Conservation (phyloP, 2,888 invertebrate genomes). For the Odontothrips loti region DNA sequence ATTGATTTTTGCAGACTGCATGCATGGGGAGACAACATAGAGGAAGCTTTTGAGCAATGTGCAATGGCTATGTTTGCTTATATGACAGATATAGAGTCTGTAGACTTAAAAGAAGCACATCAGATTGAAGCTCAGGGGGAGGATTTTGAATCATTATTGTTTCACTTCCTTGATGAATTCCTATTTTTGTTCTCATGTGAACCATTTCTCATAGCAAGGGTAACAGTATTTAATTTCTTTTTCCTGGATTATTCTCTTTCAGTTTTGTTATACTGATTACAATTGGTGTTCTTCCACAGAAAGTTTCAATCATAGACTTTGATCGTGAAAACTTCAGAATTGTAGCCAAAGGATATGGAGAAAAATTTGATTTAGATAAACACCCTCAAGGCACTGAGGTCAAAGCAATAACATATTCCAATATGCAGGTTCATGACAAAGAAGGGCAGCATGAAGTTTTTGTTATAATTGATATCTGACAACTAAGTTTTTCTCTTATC, state of each 20-base stretch:
- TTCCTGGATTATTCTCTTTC: background rate
- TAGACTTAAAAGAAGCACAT: constrained; percentile 72
- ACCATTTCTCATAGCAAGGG: constrained; percentile 72
- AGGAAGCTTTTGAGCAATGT: constrained; percentile 92
- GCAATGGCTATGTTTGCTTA: constrained; percentile 96
- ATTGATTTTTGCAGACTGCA: constrained; percentile 63
- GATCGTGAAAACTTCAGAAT: constrained; percentile 77
- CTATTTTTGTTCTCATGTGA: constrained; percentile 90
- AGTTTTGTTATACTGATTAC: background rate
- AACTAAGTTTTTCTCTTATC: background rate
- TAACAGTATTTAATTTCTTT: constrained; percentile 43
- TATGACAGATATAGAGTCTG: constrained; percentile 85
- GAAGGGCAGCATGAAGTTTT: constrained; percentile 78
- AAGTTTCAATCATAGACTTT: constrained; percentile 82
- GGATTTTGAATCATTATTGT: constrained; percentile 83
- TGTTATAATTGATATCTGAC: constrained; percentile 95
- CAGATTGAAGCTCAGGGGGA: constrained; percentile 84
- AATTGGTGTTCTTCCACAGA: constrained; percentile 50
- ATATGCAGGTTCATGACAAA: constrained; percentile 82
- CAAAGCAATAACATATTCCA: constrained; percentile 98
- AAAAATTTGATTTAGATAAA: constrained; percentile 85
- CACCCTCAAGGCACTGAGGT: constrained; percentile 98
- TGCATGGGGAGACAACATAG: constrained; percentile 81
- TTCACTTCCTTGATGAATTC: constrained; percentile 90
- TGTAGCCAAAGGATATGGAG: constrained; percentile 73